Evolutionary conservation across 1,140 invertebrate genomes (phyloP).

Genomic region (Drosophila sp.): DNA sequence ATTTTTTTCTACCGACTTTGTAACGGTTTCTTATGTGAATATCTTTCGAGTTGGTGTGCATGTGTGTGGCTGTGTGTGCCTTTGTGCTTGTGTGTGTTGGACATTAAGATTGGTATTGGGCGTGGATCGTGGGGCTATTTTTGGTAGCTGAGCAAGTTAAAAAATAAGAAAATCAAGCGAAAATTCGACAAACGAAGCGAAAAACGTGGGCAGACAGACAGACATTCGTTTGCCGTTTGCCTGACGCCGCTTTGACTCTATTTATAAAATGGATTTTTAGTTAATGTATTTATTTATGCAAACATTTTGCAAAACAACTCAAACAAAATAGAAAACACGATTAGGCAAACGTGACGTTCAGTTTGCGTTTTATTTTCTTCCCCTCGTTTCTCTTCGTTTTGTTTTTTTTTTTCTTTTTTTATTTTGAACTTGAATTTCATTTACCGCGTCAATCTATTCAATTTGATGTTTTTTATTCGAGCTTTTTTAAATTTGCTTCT

Average conservation of each 20-base stretch:
- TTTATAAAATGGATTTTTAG: slow-evolving; percentile 54
- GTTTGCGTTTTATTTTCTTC: slow-evolving; percentile 38
- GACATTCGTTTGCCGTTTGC: slow-evolving; percentile 19
- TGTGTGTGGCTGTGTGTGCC: slow-evolving; percentile 5
- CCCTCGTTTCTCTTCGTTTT: slow-evolving; percentile 21
- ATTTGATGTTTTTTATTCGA: neutral
- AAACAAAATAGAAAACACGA: slow-evolving; percentile 58
- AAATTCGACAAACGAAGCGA: slow-evolving; percentile 22
- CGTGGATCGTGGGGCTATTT: slow-evolving; percentile 65
- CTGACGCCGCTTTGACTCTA: slow-evolving; percentile 6
- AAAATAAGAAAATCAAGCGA: slow-evolving; percentile 60
- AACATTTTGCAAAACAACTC: slow-evolving; percentile 46
- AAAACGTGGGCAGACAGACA: slow-evolving; percentile 70
- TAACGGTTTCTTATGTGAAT: slow-evolving; percentile 21
- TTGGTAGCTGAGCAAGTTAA: slow-evolving; percentile 66
- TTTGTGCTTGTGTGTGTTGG: slow-evolving; percentile 46
- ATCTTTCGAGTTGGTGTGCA: slow-evolving; percentile 15
- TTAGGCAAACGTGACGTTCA: slow-evolving; percentile 70
- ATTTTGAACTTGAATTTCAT: slow-evolving; percentile 73
- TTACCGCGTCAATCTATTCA: slow-evolving; percentile 44
- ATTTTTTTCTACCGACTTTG: slow-evolving; percentile 18
- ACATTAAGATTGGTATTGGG: slow-evolving; percentile 41
- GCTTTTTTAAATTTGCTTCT: neutral
- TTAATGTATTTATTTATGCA: slow-evolving; percentile 69
- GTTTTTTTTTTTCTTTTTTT: slow-evolving; percentile 8